These are phyloP conservation scores for Orycteropus afer DNA, from an alignment of 2,113 vertebrate species.

Conservation along the genomic window DNA sequence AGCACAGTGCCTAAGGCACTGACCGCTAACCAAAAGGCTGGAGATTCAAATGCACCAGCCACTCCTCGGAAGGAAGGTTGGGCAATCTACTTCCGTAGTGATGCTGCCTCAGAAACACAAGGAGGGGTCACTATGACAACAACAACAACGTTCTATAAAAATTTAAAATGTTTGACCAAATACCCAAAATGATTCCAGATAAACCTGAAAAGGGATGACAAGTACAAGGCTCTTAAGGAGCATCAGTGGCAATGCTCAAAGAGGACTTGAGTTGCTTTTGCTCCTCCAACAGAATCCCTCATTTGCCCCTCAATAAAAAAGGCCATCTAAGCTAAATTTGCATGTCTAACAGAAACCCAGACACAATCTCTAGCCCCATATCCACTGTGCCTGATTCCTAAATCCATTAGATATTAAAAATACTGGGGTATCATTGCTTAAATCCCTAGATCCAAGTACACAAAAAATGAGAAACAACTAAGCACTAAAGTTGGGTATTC, in stretches of 20 bases:
- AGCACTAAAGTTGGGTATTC: neutral
- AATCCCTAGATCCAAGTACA: neutral
- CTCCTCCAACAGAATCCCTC: neutral
- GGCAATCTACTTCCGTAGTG: too few species aligned
- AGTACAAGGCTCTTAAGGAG: neutral
- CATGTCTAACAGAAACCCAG: neutral
- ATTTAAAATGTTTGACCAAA: neutral
- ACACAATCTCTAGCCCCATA: neutral
- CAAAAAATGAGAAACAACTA: neutral
- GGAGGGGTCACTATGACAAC: too few species aligned
- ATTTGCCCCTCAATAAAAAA: neutral
- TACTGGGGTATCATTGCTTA: neutral
- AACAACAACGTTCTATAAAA: slow-evolving; percentile 3
- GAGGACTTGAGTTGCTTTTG: neutral
- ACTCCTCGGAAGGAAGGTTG: too few species aligned
- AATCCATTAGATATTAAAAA: neutral
- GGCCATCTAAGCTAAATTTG: neutral
- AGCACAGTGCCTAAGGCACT: too few species aligned
- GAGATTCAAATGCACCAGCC: too few species aligned
- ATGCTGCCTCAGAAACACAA: too few species aligned
- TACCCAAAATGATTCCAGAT: slow-evolving; percentile 26
- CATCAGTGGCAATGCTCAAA: neutral
- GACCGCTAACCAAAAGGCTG: too few species aligned
- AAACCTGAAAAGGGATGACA: neutral
- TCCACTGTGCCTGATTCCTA: neutral